A percentile compares a stretch with the other conserved stretches of the same genome.
These are phyloP conservation scores for Chlorodrepanis virens DNA, from an alignment of 2,113 vertebrate species.

Conservation along the genomic window DNA sequence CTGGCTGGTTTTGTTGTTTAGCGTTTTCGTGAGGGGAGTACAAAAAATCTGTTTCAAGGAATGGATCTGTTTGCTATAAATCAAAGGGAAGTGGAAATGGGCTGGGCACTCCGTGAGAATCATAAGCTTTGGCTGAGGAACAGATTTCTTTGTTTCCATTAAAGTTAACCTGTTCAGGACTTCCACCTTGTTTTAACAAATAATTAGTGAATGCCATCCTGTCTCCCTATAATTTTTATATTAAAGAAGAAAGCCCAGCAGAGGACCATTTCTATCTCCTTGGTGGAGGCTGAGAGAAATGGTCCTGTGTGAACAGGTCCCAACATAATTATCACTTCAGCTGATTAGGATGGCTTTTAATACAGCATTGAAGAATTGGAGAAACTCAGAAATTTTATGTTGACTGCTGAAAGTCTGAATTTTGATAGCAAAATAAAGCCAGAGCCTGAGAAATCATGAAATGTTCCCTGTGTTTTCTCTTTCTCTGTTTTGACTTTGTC, in stretches of 20 bases:
- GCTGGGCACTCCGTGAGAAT: neutral
- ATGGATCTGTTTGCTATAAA: neutral
- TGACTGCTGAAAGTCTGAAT: neutral
- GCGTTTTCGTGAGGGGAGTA: neutral
- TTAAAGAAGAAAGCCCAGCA: neutral
- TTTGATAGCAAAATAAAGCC: neutral
- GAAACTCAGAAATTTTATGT: neutral
- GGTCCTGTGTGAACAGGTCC: neutral
- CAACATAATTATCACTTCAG: neutral
- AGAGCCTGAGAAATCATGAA: neutral
- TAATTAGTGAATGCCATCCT: neutral
- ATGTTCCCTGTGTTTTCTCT: neutral
- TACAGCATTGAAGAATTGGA: neutral
- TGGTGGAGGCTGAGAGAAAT: neutral
- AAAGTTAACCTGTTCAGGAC: neutral
- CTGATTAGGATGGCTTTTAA: neutral
- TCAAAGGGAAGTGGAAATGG: neutral
- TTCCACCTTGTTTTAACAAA: neutral
- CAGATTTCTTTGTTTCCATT: neutral
- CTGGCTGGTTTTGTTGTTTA: neutral
- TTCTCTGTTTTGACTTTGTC: neutral
- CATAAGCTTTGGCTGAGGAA: neutral
- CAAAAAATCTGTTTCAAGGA: neutral
- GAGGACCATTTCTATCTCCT: neutral
- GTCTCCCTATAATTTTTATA: neutral